Evolutionary conservation across 2,113 vertebrate species (phyloP), one percentile per base, ranked within the genome.

Genomic region (Chiloscyllium plagiosum): DNA sequence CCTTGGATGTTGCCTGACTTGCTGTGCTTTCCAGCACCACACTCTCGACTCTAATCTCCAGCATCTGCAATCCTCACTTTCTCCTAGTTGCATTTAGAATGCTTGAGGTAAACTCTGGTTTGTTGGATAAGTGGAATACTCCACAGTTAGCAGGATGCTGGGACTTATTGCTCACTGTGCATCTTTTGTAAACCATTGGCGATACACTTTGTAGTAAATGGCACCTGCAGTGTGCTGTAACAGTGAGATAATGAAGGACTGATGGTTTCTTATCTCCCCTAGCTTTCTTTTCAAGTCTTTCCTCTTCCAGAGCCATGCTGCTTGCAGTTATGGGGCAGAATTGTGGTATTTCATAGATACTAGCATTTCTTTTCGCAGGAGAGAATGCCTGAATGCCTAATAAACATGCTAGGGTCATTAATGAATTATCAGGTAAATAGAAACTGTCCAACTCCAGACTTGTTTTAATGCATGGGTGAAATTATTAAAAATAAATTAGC

Each of bases 391-490:
- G 87, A 47, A 26, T 87, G 24, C 0, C 86, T 15, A 89, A 89
- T 89, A 24, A 52, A 26, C n/a, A 7, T 3, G 86, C 50, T 6
- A 15, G 86, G 24, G 50, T 12, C 47, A 29, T 29, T 90, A 90
- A 65, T 90, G 52, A 52, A 90, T 90, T n/a, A 90, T 12, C 29
- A 33, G 87, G 10, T 61, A 90, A 90, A 90, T 65, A 29, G 52
- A 90, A 65, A 17, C 26, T 90, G 12, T 90, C 87, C 87, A 90
- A 33, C 12, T 90, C 24, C 52, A 61, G 52, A 61, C 7, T 87
- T 87, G 47, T 87, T 61, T 90, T 90, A 33, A n/a, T 19, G 52
- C 87, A 90, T 90, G 87, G 52, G 29, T 61, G 87, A 90, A 90
- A 87, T 52, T 24, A 87, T 87, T 87, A 87, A 50, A 50, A 26